phyloP scores from a whole-genome alignment of 2,888 invertebrate species.

The Autographa gamma region DNA sequence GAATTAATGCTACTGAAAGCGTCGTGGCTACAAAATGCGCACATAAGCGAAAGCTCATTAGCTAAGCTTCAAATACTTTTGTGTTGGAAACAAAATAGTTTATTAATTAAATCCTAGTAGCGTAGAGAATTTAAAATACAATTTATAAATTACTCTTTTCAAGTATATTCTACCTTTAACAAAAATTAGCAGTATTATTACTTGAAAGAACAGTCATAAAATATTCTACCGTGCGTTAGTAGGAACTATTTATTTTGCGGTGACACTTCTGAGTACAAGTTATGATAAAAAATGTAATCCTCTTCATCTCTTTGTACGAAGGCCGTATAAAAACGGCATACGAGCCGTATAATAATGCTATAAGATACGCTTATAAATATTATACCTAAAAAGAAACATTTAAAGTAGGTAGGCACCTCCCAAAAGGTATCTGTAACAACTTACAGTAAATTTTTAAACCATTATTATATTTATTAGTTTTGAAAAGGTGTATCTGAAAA shows the following conservation, averaged over 20 bases:
- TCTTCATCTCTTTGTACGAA: slow-evolving; percentile 46
- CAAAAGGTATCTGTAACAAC: slow-evolving; percentile 56
- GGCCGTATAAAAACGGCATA: slow-evolving; percentile 35
- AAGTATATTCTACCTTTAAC: neutral
- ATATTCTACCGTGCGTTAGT: slow-evolving; percentile 30
- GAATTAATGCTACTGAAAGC: slow-evolving; percentile 36
- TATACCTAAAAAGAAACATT: slow-evolving; percentile 54
- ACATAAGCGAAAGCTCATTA: slow-evolving; percentile 43
- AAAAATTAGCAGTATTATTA: slow-evolving; percentile 32
- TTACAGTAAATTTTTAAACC: slow-evolving; percentile 46
- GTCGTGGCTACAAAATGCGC: slow-evolving; percentile 21
- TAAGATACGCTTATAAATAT: slow-evolving; percentile 41
- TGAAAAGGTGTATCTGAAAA: slow-evolving; percentile 50
- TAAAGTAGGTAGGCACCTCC: slow-evolving; percentile 48
- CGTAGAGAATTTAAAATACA: neutral
- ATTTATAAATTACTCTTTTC: neutral
- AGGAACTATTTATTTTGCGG: slow-evolving; percentile 38
- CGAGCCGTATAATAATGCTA: slow-evolving; percentile 3
- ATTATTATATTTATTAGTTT: slow-evolving; percentile 35
- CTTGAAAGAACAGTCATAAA: slow-evolving; percentile 32
- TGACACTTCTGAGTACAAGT: slow-evolving; percentile 39
- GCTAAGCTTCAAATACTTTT: slow-evolving; percentile 23
- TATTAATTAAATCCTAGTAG: neutral
- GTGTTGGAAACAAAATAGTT: slow-evolving; percentile 6
- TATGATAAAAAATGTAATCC: slow-evolving; percentile 43